Conservation (phyloP, 23 tunicate species). For the Trididemnum clinides region DNA sequence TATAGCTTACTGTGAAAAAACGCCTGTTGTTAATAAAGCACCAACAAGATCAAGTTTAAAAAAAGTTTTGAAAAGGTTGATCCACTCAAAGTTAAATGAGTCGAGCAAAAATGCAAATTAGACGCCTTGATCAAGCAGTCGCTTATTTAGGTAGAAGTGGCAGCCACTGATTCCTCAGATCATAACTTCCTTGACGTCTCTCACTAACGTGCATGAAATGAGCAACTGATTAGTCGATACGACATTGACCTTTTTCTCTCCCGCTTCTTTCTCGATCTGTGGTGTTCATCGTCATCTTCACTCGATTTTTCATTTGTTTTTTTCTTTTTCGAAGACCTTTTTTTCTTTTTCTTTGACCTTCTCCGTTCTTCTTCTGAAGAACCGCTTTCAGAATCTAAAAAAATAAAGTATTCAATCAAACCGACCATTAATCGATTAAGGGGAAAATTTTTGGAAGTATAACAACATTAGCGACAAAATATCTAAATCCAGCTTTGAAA, state of each 20-base stretch:
- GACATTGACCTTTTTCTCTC: neutral
- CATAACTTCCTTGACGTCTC: neutral
- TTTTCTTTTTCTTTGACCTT: neutral
- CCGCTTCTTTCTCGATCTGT: neutral
- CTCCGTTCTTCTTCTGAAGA: slow-evolving; percentile 6
- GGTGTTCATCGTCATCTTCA: neutral
- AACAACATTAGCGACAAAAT: neutral
- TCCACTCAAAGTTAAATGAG: too few species aligned
- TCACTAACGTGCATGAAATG: neutral
- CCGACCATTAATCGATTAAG: neutral
- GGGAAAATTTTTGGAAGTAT: neutral
- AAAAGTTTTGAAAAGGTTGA: too few species aligned
- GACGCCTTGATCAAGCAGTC: neutral
- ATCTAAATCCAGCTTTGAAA: neutral
- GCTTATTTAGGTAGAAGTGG: neutral
- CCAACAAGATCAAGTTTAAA: too few species aligned
- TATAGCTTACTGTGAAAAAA: too few species aligned
- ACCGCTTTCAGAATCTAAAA: neutral
- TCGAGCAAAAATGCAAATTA: too few species aligned
- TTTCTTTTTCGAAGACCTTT: neutral
- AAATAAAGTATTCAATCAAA: neutral
- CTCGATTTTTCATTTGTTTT: neutral
- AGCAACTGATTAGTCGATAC: neutral
- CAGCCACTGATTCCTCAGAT: neutral
- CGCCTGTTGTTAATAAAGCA: too few species aligned